Evolutionary conservation across 2,113 vertebrate species (phyloP).

Genomic region (Carollia perspicillata): DNA sequence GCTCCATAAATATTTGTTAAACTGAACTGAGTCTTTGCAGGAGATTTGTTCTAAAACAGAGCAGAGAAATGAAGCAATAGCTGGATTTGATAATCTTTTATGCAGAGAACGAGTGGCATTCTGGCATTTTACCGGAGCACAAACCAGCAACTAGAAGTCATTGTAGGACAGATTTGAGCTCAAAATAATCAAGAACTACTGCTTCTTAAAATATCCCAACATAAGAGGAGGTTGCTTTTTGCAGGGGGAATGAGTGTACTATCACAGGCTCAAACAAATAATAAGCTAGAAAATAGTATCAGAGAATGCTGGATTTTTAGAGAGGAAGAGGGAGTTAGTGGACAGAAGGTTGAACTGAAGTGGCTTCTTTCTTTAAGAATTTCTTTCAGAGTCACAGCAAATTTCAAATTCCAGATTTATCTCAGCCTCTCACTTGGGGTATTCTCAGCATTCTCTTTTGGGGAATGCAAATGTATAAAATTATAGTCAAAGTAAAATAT

Average conservation of each 20-base stretch:
- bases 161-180: background rate
- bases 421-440: background rate
- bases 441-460: conserved; percentile 23
- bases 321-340: background rate
- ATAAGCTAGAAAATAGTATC: background rate
- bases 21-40: conserved; percentile 10
- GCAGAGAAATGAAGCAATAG: background rate
- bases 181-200: conserved; percentile 45
- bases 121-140: conserved; percentile 10
- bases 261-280: background rate
- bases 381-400: conserved; percentile 9
- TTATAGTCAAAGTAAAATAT: conserved; percentile 45
- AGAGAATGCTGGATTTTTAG: background rate
- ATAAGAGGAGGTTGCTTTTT: background rate
- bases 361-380: conserved; percentile 37
- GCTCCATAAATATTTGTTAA: background rate
- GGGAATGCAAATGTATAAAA: conserved; percentile 45
- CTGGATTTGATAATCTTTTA: background rate
- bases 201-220: conserved; percentile 2
- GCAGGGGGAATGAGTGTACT: background rate
- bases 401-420: conserved; percentile 36
- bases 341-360: conserved; percentile 18
- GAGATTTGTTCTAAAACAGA: background rate
- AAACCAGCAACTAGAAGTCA: conserved; percentile 33
- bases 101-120: background rate